Evolutionary conservation across 2,888 invertebrate species (phyloP), one percentile per base, ranked within the genome.

Genomic region (Andrena trimmerana): DNA sequence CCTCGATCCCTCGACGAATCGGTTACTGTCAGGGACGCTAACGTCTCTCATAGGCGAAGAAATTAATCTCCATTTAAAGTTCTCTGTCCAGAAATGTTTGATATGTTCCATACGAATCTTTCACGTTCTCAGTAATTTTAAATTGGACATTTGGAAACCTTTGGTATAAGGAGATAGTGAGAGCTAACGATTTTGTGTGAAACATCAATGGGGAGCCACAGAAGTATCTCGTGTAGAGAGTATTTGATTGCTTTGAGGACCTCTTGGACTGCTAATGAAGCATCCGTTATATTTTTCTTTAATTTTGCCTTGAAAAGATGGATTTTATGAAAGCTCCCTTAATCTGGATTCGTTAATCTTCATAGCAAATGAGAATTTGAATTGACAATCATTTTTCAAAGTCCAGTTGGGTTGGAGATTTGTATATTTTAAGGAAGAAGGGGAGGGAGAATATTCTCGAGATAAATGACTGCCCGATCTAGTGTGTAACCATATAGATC

Each of bases 11-110:
- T 69, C 20, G 83, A 68, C 85, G 88, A 87, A 88, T 89, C 86
- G 78, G 85, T 88, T 83, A 86, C 79, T 82, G 86, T 86, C 84
- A 82, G 78, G 42, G 1, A 84, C 78, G 57, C 27, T 24, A 42
- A 52, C 33, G 50, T 50, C 73, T 33, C 74, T 74, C 33, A 31
- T 60, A 36, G n/a, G 60, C 63, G 29, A 65, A 69, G 84, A 87
- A 89, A 90, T 90, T 85, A 88, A 90, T 89, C 84, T 84, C 81
- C 68, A 78, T 88, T 88, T 73, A 72, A 83, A 83, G 33, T 85
- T 84, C 79, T 69, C 29, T 27, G 13, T 4, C 20, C 8, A 54
- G 54, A 59, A 57, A 42, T 13, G 71, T 31, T 59, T 67, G 16
- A 65, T 57, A 27, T 3, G 68, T 36, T 24, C 16, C 8, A 36